Conservation (phyloP, 2,113 vertebrate genomes). For the Onychostruthus taczanowskii region DNA sequence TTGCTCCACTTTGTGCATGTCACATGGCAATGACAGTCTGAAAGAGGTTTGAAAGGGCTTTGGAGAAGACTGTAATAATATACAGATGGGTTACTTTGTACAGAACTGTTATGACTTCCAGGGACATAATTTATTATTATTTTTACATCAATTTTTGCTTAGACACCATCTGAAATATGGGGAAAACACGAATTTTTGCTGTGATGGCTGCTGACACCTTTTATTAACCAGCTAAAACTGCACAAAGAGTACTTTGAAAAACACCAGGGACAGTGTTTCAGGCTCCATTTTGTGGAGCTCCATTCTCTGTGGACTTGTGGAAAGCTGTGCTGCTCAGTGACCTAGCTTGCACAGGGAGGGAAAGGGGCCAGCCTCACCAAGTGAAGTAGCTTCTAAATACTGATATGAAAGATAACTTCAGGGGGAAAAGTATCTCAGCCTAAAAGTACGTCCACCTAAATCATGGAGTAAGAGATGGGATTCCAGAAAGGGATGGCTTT, state of each 20-base stretch:
- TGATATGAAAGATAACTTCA: not conserved
- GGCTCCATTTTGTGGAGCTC: not conserved
- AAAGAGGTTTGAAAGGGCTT: not conserved
- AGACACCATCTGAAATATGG: not conserved
- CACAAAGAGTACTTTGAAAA: not conserved
- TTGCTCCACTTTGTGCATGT: not conserved
- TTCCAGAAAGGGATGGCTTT: not conserved
- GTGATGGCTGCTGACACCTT: not conserved
- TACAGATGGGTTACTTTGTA: not conserved
- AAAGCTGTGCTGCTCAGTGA: not conserved
- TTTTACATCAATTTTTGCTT: not conserved
- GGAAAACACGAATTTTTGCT: not conserved
- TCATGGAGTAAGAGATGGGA: not conserved
- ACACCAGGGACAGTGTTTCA: not conserved
- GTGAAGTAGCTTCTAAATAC: not conserved
- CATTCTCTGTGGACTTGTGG: not conserved
- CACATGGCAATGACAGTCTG: not conserved
- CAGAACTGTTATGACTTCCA: not conserved
- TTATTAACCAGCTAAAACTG: not conserved
- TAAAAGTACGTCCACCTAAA: not conserved
- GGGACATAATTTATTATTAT: not conserved
- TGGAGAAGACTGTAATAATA: not conserved
- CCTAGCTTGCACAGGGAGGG: not conserved
- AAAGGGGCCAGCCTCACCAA: not conserved
- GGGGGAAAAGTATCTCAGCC: not conserved